A percentile compares a stretch with the other conserved stretches of the same genome.
Conservation (phyloP, 2,113 vertebrate species). For the Cynoglossus semilaevis region DNA sequence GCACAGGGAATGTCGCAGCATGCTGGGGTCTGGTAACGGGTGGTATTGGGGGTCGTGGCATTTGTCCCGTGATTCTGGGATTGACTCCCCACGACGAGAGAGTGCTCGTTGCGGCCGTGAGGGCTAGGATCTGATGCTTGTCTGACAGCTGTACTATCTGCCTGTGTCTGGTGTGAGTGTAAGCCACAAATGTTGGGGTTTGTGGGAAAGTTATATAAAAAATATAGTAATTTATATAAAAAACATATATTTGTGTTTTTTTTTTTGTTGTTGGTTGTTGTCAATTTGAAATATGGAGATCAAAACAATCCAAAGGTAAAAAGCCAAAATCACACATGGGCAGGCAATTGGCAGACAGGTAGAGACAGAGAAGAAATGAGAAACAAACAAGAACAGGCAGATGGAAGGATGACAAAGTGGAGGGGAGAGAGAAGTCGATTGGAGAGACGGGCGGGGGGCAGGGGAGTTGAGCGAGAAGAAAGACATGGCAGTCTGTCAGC, state of each 20-base stretch:
- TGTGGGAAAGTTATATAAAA: conserved; percentile 18
- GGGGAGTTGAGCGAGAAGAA: conserved; percentile 74
- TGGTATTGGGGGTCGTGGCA: conserved; percentile 42
- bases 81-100: conserved; percentile 51
- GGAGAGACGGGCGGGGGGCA: conserved; percentile 69
- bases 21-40: conserved; percentile 70
- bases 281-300: conserved; percentile 25
- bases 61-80: conserved; percentile 61
- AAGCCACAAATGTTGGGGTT: conserved; percentile 6
- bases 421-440: conserved; percentile 60
- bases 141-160: conserved; percentile 65
- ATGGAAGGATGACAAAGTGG: conserved; percentile 57
- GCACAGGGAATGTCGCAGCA: conserved; percentile 74
- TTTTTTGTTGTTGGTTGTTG: conserved; percentile 22
- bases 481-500: conserved; percentile 80
- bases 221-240: conserved; percentile 29
- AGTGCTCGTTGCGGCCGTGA: conserved; percentile 60
- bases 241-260: conserved; percentile 23
- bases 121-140: conserved; percentile 61
- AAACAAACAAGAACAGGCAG: conserved; percentile 63
- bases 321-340: conserved; percentile 44
- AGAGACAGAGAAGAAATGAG: conserved; percentile 52
- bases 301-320: conserved; percentile 24
- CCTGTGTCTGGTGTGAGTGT: conserved; percentile 54
- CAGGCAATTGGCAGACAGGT: conserved; percentile 45